Base-by-base conservation (phyloP, 2,888 invertebrate species). In the Frankliniella fusca region DNA sequence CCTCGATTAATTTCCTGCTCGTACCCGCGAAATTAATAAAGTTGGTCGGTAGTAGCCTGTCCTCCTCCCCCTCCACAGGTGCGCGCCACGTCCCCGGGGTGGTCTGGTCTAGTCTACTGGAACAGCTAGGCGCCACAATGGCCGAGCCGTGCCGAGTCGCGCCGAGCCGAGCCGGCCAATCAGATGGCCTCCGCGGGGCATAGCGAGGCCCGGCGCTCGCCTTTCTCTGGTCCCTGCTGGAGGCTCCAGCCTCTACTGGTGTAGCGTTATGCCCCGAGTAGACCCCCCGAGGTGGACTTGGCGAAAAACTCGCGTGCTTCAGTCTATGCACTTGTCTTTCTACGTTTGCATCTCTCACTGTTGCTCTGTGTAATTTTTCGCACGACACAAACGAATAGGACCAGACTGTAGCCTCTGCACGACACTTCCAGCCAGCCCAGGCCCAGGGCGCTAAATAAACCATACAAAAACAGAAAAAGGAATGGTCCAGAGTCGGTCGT, bases 1-100 rank as follows among this genome's bases (percentile, higher is more conserved):
- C 23, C 27, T 12, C 70, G 23, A 76, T 76, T 76, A 76, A 23
- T 76, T 76, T 76, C 70, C 70, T 1, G 27, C 23, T 5, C 27
- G 70, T 11, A 9, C n/a, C 70, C n/a, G 20, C 70, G 70, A 23
- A 76, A 76, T 76, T 76, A 76, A 76, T 76, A 76, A 76, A 76
- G 70, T 76, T 76, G 70, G n/a, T 20, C 1, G 70, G 70, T 3
- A 38, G 38, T 38, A 38, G 38, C 38, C 38, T 38, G 38, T 38
- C 38, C 38, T 38, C 38, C 38, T 54, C 54, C n/a, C 8, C 70
- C 54, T 61, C 61, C 15, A 61, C 61, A 61, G 61, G 61, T 61
- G 61, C n/a, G 61, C 38, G 61, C 18, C 61, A 18, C 18, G 61
- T 61, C 61, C 61, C 61, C 61, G 61, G 61, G 61, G 61, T 61